Base-by-base conservation (phyloP, 2,113 vertebrate species). In the Mola mola region DNA sequence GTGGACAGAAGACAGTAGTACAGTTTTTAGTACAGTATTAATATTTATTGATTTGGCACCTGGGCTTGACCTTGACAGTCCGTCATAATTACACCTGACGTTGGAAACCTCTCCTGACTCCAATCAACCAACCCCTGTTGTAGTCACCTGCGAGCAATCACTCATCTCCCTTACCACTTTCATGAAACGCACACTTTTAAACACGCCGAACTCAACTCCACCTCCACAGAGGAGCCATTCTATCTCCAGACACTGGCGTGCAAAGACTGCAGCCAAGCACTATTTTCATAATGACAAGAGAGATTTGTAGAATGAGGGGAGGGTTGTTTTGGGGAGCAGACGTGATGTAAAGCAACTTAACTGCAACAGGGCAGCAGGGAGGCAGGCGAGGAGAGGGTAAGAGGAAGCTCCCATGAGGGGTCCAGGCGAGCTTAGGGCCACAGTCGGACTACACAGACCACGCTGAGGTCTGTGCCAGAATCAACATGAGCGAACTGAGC, bases 281-380 rank as follows among this genome's bases (percentile, higher is more conserved):
- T 87, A 51, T 85, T 90, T 90, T 86, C 75, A 53, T 79, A 83
- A 86, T 78, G 85, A 88, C 83, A 82, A 75, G 79, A 53, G 72
- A 84, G 84, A 84, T 85, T 84, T 82, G 75, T 59, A 48, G 79
- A 66, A 26, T 31, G 52, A 29, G 73, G 55, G 60, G 2, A 52
- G 47, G 64, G 68, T 6, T 76, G 78, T 75, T 87, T 72, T 69
- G 73, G 71, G 71, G 58, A 58, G 79, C 6, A 87, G 78, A 88
- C 82, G 83, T 75, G 80, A 84, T 89, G 87, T 88, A 83, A 87
- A 89, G 86, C 81, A 88, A 88, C 75, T 88, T 85, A 78, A 86
- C 83, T 79, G 87, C 78, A 81, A 82, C 76, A 72, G 24, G 61
- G 6, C 8, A 25, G 48, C 10, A 9, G 28, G 48, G n/a, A 22